Percentiles rank a stretch among this genome's conserved stretches.
Evolutionary conservation across 2,888 invertebrate genomes (phyloP).

Genomic region (Caenorhabditis zanzibari): DNA sequence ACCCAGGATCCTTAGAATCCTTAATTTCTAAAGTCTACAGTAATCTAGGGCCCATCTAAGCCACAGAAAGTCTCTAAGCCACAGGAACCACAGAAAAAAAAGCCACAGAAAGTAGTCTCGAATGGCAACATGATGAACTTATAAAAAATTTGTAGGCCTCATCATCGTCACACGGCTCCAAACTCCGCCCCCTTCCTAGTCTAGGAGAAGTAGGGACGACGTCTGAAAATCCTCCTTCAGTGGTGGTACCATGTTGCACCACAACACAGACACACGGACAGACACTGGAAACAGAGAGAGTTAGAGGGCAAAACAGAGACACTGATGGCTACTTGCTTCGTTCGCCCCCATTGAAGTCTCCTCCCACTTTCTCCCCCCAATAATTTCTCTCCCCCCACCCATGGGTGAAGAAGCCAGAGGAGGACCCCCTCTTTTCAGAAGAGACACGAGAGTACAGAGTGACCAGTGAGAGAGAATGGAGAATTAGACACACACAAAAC

Average conservation of each 20-base stretch:
- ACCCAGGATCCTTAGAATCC: background rate
- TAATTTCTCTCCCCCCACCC: slow-evolving; percentile 1
- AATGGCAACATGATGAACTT: slow-evolving; percentile 13
- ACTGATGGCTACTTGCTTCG: slow-evolving; percentile 17
- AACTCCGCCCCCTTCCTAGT: slow-evolving; percentile 8
- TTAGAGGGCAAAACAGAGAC: no score
- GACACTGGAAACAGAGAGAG: slow-evolving; percentile 8
- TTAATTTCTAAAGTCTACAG: no score
- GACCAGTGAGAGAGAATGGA: slow-evolving; percentile 27
- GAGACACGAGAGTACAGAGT: slow-evolving; percentile 28
- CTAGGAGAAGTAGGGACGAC: background rate
- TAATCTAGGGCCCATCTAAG: no score
- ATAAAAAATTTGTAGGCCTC: slow-evolving; percentile 1
- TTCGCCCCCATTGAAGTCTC: slow-evolving; percentile 20
- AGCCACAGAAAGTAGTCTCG: no score
- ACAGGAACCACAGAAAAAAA: no score
- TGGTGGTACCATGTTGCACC: slow-evolving; percentile 20
- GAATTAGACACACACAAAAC: background rate
- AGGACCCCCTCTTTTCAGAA: background rate
- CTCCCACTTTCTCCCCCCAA: slow-evolving; percentile 9
- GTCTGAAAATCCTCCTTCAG: slow-evolving; percentile 26
- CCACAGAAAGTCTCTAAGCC: no score
- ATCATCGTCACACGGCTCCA: background rate
- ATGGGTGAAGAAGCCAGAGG: slow-evolving; percentile 13
- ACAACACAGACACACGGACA: no score